Evolutionary conservation across 92 coral and sea anemone genomes (phyloP).

Genomic region (Virgularia gustaviana): DNA sequence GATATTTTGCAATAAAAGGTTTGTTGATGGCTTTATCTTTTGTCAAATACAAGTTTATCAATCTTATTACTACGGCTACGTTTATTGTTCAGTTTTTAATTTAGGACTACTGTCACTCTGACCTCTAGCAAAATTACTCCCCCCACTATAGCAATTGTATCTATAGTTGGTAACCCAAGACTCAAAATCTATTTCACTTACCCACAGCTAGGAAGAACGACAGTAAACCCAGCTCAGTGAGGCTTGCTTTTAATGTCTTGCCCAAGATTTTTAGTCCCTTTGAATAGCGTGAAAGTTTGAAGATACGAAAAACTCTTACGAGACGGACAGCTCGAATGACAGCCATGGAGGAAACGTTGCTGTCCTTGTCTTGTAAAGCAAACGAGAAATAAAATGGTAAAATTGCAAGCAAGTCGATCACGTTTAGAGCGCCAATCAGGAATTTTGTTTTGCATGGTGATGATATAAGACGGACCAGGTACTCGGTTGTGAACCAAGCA

Average conservation of each 20-base stretch:
- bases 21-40: no score
- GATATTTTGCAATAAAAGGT: no score
- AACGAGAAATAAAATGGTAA: constrained; percentile 78
- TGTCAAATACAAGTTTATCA: no score
- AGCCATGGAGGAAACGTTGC: constrained; percentile 83
- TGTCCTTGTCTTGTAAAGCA: constrained; percentile 61
- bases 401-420: constrained; percentile 82
- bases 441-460: constrained; percentile 82
- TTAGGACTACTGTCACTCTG: no score
- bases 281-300: constrained; percentile 91
- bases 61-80: no score
- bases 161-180: no score
- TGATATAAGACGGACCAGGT: constrained; percentile 63
- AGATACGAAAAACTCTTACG: constrained; percentile 85
- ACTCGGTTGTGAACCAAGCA: constrained; percentile 83
- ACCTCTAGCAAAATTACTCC: no score
- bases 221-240: constrained; percentile 75
- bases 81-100: no score
- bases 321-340: constrained; percentile 79
- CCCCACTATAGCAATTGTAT: no score
- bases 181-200: no score
- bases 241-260: constrained; percentile 83
- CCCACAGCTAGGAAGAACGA: constrained; percentile 87
- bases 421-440: constrained; percentile 69
- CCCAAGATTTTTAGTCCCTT: constrained; percentile 85